These are phyloP conservation scores for Chondrilla cf. caribensis DNA, from an alignment of 37 sponge, comb jelly and placozoan species.

Conservation along the genomic window DNA sequence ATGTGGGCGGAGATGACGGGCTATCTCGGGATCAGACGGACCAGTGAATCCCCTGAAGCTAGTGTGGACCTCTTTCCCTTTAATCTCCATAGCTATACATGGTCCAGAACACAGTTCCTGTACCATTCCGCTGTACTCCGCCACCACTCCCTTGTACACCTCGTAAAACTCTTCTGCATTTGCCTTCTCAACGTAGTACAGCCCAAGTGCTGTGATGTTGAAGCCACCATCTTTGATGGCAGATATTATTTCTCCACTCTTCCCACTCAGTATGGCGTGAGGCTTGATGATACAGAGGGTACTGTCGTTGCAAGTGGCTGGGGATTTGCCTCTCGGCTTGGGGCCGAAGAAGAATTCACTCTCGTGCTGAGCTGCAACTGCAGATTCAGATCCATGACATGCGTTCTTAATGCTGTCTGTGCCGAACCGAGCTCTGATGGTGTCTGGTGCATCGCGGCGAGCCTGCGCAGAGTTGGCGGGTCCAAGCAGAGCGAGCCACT, in stretches of 20 bases:
- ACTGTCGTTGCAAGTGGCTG: conserved; percentile 31
- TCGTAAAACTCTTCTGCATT: conserved; percentile 94
- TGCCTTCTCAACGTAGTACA: conserved; percentile 80
- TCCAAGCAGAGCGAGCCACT: conserved; percentile 66
- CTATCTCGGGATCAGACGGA: conserved; percentile 94
- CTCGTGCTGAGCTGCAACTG: conserved; percentile 66
- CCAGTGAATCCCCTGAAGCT: conserved; percentile 79
- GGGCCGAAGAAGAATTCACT: conserved; percentile 85
- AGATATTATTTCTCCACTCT: conserved; percentile 74
- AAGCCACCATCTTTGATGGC: conserved; percentile 58
- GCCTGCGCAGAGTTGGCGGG: conserved; percentile 78
- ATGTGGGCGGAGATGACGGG: conserved; percentile 83
- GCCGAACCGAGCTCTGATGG: conserved; percentile 81
- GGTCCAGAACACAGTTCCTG: conserved; percentile 91
- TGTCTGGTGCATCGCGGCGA: conserved; percentile 61
- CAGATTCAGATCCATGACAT: conserved; percentile 86
- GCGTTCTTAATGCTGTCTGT: conserved; percentile 74
- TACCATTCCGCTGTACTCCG: conserved; percentile 91
- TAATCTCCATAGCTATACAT: conserved; percentile 94
- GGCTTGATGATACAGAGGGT: conserved; percentile 92
- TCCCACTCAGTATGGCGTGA: conserved; percentile 84
- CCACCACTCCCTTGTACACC: conserved; percentile 95
- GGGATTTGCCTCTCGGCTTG: conserved; percentile 19
- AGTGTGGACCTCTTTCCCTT: conserved; percentile 47
- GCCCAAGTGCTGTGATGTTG: conserved; percentile 54